Percentiles rank a stretch among this genome's conserved stretches.
These are phyloP conservation scores for Propsilocerus akamusi DNA, from an alignment of 1,140 invertebrate genomes.

Conservation along the genomic window DNA sequence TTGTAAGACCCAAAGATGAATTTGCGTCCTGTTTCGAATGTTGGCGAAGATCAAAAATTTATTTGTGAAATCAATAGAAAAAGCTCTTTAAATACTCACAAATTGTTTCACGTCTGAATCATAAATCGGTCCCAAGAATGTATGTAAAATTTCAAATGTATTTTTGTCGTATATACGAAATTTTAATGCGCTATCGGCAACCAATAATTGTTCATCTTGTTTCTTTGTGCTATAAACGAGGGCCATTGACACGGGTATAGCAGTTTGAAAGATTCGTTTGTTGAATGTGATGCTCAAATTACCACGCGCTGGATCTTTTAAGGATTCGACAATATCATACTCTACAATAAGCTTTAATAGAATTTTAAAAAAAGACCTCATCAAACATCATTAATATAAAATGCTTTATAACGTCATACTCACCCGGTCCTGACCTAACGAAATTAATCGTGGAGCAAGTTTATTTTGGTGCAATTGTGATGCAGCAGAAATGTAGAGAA, in stretches of 20 bases:
- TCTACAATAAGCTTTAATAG: not conserved
- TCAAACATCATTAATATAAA: no score
- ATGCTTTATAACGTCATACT: no score
- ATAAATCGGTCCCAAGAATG: not conserved
- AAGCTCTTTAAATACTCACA: not conserved
- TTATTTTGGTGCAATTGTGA: not conserved
- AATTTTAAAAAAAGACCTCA: not conserved
- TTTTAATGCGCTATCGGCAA: not conserved
- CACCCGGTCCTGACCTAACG: not conserved
- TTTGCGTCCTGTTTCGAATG: not conserved
- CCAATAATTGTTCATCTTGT: not conserved
- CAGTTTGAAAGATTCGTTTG: not conserved
- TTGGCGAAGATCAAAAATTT: not conserved
- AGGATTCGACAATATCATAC: not conserved
- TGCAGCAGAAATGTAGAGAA: not conserved
- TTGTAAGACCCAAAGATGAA: not conserved
- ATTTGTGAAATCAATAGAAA: not conserved
- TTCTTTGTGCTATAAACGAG: not conserved
- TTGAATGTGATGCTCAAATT: not conserved
- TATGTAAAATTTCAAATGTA: not conserved
- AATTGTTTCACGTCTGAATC: slow-evolving; percentile 2
- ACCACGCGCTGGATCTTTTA: not conserved
- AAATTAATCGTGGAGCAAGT: not conserved
- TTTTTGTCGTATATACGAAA: not conserved
- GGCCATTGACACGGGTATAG: not conserved